Percentiles rank a stretch among this genome's conserved stretches.
Conservation (phyloP, 2,797 vertebrate species). For the Chromobotia macracanthus region DNA sequence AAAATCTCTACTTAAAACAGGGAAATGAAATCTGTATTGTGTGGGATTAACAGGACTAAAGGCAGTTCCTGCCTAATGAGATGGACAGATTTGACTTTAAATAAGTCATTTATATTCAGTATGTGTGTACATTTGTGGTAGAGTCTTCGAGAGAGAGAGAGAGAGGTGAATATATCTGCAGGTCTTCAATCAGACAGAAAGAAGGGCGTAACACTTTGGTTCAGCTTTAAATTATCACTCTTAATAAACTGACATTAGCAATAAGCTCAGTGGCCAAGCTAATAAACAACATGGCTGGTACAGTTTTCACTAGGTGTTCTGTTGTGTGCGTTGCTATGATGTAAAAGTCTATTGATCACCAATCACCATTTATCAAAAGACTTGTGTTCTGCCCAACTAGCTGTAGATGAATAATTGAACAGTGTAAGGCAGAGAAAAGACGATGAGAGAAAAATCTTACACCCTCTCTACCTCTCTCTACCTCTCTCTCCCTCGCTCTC, state of each 20-base stretch:
- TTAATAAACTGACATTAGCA: background rate
- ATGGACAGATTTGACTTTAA: conserved; percentile 12
- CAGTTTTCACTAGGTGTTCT: background rate
- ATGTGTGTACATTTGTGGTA: conserved; percentile 22
- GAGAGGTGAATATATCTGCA: no score
- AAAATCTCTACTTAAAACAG: background rate
- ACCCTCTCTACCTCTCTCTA: background rate
- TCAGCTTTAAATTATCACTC: conserved; percentile 12
- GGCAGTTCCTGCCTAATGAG: background rate
- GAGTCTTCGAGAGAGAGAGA: conserved; percentile 38
- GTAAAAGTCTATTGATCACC: conserved; percentile 43
- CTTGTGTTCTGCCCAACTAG: conserved; percentile 44
- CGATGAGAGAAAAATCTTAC: conserved; percentile 8
- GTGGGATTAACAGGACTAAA: background rate
- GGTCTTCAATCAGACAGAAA: background rate
- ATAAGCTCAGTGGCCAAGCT: background rate
- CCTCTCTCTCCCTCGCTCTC: background rate
- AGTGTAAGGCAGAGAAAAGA: conserved; percentile 40
- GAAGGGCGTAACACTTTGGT: background rate
- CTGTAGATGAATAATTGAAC: conserved; percentile 60
- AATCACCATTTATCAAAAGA: conserved; percentile 51
- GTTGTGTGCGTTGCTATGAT: conserved; percentile 5
- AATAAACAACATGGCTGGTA: background rate
- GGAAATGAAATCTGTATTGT: conserved; percentile 8
- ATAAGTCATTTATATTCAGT: conserved; percentile 47